Evolutionary conservation across 2,113 vertebrate genomes (phyloP).

Genomic region (Odocoileus virginianus): DNA sequence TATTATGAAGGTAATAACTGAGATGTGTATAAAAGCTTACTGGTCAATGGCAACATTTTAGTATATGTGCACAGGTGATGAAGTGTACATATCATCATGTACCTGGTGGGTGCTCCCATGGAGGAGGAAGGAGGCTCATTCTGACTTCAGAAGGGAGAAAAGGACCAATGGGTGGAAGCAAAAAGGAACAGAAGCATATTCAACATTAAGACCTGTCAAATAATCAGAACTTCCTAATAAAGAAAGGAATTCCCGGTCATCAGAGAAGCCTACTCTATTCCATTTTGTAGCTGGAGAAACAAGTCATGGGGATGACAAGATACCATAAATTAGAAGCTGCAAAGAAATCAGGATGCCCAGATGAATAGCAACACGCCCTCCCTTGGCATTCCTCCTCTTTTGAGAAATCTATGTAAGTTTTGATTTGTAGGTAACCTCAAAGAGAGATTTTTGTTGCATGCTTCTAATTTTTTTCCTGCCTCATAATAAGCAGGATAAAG

Average conservation of each 20-base stretch:
- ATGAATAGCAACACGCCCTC: background rate
- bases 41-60: background rate
- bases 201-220: background rate
- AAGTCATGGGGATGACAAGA: background rate
- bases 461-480: background rate
- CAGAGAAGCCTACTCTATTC: background rate
- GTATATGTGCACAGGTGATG: background rate
- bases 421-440: background rate
- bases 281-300: background rate
- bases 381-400: background rate
- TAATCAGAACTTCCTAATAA: background rate
- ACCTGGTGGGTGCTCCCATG: background rate
- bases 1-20: background rate
- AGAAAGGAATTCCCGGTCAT: background rate
- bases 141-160: background rate
- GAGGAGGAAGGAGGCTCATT: background rate
- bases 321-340: background rate
- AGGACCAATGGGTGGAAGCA: background rate
- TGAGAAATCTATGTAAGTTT: background rate
- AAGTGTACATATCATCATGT: background rate
- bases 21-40: background rate
- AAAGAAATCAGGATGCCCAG: background rate
- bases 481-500: background rate
- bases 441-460: background rate
- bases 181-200: background rate